Conservation (phyloP, 2,113 vertebrate genomes). For the Progne subis region DNA sequence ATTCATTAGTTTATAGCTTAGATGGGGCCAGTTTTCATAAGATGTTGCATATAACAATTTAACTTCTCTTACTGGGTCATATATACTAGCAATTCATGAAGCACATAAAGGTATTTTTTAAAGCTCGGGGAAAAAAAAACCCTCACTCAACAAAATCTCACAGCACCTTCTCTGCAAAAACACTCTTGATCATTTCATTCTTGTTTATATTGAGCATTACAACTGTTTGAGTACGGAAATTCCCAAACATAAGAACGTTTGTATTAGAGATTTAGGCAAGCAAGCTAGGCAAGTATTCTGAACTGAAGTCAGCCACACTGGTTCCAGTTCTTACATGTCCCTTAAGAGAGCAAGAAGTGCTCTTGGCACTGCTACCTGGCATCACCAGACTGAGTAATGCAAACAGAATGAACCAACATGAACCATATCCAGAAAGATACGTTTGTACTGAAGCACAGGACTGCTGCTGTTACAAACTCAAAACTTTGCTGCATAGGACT, state of each 20-base stretch:
- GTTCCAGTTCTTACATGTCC: background rate
- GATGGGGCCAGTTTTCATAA: background rate
- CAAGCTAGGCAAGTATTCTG: background rate
- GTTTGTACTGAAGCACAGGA: background rate
- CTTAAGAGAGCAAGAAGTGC: background rate
- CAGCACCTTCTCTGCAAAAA: background rate
- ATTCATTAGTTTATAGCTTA: background rate
- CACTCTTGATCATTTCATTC: background rate
- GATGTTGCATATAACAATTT: background rate
- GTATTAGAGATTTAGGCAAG: background rate
- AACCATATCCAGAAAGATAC: background rate
- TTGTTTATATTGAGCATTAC: background rate
- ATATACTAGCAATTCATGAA: background rate
- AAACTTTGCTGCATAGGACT: background rate
- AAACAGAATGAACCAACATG: background rate
- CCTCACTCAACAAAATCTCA: background rate
- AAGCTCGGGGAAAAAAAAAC: background rate
- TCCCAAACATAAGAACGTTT: background rate
- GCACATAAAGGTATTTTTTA: background rate
- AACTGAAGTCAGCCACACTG: background rate
- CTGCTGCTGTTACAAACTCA: background rate
- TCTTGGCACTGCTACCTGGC: background rate
- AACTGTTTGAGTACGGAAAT: background rate
- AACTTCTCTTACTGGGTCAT: background rate
- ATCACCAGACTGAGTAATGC: background rate